phyloP scores from a whole-genome alignment of 2,888 invertebrate species.

The Synergus laeviventris region DNA sequence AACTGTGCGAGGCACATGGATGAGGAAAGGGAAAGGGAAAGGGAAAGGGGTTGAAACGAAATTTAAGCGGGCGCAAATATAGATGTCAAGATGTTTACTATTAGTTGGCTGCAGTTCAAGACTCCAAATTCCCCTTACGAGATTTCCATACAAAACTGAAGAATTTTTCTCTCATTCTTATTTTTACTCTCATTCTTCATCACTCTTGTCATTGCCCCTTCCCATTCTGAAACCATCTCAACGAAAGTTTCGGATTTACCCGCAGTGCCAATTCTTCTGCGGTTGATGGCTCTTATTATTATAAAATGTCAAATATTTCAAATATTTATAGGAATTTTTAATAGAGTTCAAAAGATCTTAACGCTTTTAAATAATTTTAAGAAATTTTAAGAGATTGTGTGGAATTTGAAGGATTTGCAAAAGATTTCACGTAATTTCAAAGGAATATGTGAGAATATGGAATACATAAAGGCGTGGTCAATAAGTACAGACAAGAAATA shows the following conservation, averaged over 20 bases:
- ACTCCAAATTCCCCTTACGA: slow-evolving; percentile 52
- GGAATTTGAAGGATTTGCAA: too few species aligned
- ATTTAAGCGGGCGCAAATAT: slow-evolving; percentile 70
- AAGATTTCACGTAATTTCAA: too few species aligned
- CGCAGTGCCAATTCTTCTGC: background rate
- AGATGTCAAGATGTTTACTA: slow-evolving; percentile 73
- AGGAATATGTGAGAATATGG: too few species aligned
- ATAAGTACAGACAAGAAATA: too few species aligned
- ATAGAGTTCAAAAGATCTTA: too few species aligned
- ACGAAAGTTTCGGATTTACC: background rate
- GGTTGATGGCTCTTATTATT: background rate
- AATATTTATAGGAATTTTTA: background rate
- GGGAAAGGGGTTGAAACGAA: slow-evolving; percentile 61
- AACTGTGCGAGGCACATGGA: slow-evolving; percentile 49
- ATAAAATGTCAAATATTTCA: background rate
- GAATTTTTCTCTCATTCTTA: slow-evolving; percentile 48
- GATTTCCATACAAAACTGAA: slow-evolving; percentile 64
- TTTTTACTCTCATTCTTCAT: slow-evolving; percentile 45
- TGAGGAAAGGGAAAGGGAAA: slow-evolving; percentile 46
- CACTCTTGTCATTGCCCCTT: slow-evolving; percentile 36
- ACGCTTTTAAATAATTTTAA: background rate
- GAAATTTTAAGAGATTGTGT: too few species aligned
- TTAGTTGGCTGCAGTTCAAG: slow-evolving; percentile 69
- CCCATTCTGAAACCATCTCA: background rate
- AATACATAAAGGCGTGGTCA: too few species aligned